phyloP scores from a whole-genome alignment of 2,113 vertebrate genomes.

The Ia io region DNA sequence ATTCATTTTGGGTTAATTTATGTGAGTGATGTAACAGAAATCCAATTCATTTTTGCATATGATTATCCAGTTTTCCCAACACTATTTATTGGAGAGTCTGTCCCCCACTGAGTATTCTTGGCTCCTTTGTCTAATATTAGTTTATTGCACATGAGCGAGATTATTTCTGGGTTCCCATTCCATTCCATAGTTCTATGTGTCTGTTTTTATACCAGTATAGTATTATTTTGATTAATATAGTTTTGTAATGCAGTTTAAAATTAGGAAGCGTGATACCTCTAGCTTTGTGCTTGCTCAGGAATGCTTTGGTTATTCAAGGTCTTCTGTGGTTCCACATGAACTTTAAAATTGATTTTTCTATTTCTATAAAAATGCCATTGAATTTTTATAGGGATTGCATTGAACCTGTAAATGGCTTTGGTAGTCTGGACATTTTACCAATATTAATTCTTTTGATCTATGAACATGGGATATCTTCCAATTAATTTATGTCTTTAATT shows the following conservation, averaged over 20 bases:
- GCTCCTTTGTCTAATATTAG: neutral
- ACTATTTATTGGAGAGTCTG: neutral
- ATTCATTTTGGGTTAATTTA: neutral
- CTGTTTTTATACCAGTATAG: neutral
- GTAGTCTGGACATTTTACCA: neutral
- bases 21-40: neutral
- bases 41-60: neutral
- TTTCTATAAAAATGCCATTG: neutral
- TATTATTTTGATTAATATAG: neutral
- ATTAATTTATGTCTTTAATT: neutral
- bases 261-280: neutral
- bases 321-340: neutral
- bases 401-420: neutral
- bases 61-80: neutral
- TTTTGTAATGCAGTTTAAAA: neutral
- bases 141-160: neutral
- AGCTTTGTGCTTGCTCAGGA: neutral
- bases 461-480: neutral
- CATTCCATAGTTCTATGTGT: neutral
- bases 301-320: neutral
- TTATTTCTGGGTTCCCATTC: neutral
- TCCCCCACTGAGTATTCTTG: neutral
- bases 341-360: neutral
- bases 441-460: neutral
- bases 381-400: neutral